phyloP scores from a whole-genome alignment of 1,140 invertebrate genomes.

The Magallana ariakensis region DNA sequence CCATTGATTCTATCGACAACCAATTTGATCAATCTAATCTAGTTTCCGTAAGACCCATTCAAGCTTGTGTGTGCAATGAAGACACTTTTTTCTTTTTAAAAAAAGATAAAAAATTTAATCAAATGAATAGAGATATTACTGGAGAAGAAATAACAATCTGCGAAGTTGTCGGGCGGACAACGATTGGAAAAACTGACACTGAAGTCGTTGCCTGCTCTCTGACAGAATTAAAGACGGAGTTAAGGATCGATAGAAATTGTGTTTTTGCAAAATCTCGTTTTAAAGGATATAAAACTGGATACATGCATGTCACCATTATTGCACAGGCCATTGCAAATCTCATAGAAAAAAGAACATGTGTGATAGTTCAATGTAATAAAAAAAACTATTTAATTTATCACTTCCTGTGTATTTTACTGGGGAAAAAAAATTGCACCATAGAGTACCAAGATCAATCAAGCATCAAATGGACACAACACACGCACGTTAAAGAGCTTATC shows the following conservation, averaged over 20 bases:
- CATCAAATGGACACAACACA: neutral
- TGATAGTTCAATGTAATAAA: neutral
- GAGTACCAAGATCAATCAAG: neutral
- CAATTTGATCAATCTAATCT: neutral
- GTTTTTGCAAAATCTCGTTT: neutral
- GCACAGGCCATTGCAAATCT: neutral
- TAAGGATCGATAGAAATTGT: neutral
- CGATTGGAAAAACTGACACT: neutral
- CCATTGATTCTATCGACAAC: neutral
- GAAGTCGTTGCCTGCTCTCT: neutral
- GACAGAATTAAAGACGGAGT: neutral
- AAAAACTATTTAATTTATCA: neutral
- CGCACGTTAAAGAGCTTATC: neutral
- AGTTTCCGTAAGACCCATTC: neutral
- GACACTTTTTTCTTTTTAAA: neutral
- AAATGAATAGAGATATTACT: too few relatives aligned
- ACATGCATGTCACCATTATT: neutral
- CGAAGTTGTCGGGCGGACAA: neutral
- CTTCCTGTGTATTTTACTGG: neutral
- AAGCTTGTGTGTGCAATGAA: neutral
- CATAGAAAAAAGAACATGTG: neutral
- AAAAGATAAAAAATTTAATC: neutral
- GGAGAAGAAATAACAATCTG: slow-evolving; percentile 4
- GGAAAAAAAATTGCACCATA: neutral
- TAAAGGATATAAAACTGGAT: neutral